Conservation (phyloP, 2,797 vertebrate genomes). For the Meriones psammophilus region DNA sequence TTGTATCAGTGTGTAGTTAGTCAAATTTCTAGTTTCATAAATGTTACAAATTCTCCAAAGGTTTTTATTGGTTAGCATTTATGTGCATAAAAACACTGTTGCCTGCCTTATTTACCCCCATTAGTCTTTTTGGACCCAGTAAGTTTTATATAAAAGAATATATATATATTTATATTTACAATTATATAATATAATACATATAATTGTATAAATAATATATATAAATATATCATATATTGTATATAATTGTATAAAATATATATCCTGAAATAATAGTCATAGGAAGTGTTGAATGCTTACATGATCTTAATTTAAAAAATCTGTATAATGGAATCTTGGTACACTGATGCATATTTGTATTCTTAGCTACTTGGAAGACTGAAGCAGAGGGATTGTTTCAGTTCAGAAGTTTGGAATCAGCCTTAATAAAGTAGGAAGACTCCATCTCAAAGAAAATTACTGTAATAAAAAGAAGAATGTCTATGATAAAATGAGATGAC, state of each 20-base stretch:
- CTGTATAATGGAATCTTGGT: not conserved
- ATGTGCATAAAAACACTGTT: conserved; percentile 11
- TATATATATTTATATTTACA: not conserved
- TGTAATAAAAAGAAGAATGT: not conserved
- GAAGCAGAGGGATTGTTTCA: not conserved
- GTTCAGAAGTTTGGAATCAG: not conserved
- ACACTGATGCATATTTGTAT: not conserved
- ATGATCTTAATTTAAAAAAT: conserved; percentile 40
- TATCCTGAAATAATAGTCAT: conserved; percentile 54
- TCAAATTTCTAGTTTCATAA: conserved; percentile 61
- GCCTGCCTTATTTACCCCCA: conserved; percentile 37
- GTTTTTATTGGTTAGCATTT: conserved; percentile 14
- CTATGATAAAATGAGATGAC: conserved; percentile 40
- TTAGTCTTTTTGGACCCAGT: conserved; percentile 32
- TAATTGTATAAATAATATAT: not conserved
- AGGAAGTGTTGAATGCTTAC: conserved; percentile 49
- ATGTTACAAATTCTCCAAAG: conserved; percentile 39
- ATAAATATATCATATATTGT: not conserved
- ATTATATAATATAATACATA: no score
- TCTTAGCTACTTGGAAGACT: not conserved
- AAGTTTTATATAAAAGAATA: conserved; percentile 45
- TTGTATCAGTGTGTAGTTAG: conserved; percentile 26
- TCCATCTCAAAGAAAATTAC: not conserved
- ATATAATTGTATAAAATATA: not conserved
- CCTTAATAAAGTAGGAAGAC: not conserved